These are phyloP conservation scores for Athripsodes cinereus DNA, from an alignment of 2,888 invertebrate genomes.

Conservation along the genomic window DNA sequence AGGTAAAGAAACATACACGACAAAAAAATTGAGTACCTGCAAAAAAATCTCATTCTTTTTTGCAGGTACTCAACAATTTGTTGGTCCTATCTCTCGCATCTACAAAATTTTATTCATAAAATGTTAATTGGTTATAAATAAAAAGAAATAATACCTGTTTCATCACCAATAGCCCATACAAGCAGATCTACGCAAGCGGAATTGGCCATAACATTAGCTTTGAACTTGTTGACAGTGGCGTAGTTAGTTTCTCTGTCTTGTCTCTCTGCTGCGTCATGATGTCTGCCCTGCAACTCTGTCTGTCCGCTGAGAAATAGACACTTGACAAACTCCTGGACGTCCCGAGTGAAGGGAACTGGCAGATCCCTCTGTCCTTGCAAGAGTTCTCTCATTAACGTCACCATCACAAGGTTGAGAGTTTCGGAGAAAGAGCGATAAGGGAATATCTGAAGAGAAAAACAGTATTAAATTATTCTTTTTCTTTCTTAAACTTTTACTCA, in stretches of 20 bases:
- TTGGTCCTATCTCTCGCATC: too few species aligned
- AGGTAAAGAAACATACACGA: too few species aligned
- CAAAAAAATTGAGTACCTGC: too few species aligned
- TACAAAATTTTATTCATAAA: too few species aligned
- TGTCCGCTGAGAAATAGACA: conserved; percentile 88
- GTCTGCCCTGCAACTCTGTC: conserved; percentile 81
- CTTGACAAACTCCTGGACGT: conserved; percentile 86
- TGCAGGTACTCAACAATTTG: too few species aligned
- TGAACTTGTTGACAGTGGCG: conserved; percentile 81
- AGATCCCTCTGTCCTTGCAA: conserved; percentile 86
- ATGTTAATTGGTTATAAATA: too few species aligned
- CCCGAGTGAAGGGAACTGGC: conserved; percentile 84
- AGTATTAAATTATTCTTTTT: too few species aligned
- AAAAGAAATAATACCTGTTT: too few species aligned
- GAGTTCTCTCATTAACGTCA: conserved; percentile 84
- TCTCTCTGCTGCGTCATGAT: conserved; percentile 77
- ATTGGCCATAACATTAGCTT: conserved; percentile 93
- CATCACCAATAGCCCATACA: conserved; percentile 97
- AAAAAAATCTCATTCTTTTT: too few species aligned
- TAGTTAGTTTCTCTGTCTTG: conserved; percentile 77
- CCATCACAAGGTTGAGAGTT: conserved; percentile 87
- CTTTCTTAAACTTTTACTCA: too few species aligned
- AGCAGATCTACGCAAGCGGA: conserved; percentile 95
- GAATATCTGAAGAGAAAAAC: conserved; percentile 55
- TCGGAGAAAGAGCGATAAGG: conserved; percentile 95